Percentiles rank a stretch among this genome's conserved stretches.
phyloP scores from a whole-genome alignment of 2,113 vertebrate genomes.

The Machaerirhynchus nigripectus region DNA sequence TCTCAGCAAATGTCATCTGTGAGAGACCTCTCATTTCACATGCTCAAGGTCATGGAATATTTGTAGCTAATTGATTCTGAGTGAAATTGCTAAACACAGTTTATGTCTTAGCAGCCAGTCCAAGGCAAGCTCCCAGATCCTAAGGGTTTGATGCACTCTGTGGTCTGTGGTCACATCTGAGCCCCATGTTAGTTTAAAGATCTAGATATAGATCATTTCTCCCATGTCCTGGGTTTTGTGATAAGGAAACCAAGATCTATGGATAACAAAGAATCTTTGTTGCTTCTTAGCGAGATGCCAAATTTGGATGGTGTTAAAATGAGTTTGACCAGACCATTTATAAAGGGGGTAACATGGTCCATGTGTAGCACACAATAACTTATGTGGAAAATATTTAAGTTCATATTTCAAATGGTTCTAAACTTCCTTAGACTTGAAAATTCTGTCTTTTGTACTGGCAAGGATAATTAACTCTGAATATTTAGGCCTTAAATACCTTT shows the following conservation, averaged over 20 bases:
- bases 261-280: neutral
- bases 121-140: neutral
- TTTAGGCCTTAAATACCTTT: neutral
- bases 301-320: neutral
- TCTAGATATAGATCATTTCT: neutral
- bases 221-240: neutral
- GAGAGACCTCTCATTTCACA: neutral
- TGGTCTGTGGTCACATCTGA: neutral
- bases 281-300: accelerated
- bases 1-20: neutral
- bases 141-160: neutral
- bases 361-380: neutral
- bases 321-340: neutral
- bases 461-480: neutral
- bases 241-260: neutral
- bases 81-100: neutral
- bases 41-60: neutral
- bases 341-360: neutral
- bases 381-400: neutral
- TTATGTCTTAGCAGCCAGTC: neutral
- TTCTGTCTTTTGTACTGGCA: neutral
- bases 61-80: neutral
- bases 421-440: neutral
- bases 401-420: neutral
- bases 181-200: neutral